phyloP scores from a whole-genome alignment of 2,888 invertebrate genomes.

The Macaria notata region DNA sequence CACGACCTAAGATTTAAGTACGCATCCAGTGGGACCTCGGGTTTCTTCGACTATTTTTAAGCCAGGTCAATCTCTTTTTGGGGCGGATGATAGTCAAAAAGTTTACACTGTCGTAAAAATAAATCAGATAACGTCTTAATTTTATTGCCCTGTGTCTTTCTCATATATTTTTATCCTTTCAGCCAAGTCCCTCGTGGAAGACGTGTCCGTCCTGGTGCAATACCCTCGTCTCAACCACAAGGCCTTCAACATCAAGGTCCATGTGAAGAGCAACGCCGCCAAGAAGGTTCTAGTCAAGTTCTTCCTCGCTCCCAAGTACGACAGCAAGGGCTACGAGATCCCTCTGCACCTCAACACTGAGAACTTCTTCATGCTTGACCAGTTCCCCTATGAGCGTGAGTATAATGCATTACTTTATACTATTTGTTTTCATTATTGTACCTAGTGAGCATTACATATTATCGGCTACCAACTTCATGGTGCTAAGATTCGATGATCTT shows the following conservation, averaged over 20 bases:
- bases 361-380: constrained; percentile 83
- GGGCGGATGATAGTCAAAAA: too few species aligned
- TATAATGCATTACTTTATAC: too few species aligned
- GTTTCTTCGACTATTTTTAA: too few species aligned
- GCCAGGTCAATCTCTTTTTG: too few species aligned
- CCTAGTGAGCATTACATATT: too few species aligned
- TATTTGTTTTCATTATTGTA: too few species aligned
- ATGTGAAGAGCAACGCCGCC: constrained; percentile 80
- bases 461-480: too few species aligned
- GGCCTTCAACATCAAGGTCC: constrained; percentile 83
- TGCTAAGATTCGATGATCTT: too few species aligned
- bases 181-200: constrained; percentile 52
- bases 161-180: constrained; percentile 14
- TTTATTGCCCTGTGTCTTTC: too few species aligned
- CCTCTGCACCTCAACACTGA: constrained; percentile 77
- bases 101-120: background rate
- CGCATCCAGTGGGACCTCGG: too few species aligned
- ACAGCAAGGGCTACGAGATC: constrained; percentile 76
- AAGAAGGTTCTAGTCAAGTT: constrained; percentile 81
- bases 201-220: constrained; percentile 79
- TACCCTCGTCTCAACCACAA: constrained; percentile 87
- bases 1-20: too few species aligned
- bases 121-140: background rate
- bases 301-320: constrained; percentile 87
- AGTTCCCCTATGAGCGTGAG: constrained; percentile 76